Conservation (phyloP, 1,140 invertebrate species). For the Orchesella cincta region DNA sequence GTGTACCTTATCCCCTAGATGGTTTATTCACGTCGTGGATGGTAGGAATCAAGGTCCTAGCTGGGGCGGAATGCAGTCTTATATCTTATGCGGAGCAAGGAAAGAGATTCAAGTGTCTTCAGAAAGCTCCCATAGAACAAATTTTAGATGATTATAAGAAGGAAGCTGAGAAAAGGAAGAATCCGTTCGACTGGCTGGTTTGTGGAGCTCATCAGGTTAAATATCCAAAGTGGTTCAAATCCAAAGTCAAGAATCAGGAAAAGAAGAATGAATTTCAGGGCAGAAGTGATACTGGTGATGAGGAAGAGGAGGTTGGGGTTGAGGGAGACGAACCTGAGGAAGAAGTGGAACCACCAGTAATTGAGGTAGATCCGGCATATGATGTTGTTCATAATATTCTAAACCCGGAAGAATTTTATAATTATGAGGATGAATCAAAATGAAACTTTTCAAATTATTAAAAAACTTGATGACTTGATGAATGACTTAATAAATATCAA, state of each 20-base stretch:
- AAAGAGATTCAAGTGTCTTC: background rate
- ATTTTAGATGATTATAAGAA: background rate
- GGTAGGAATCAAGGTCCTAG: background rate
- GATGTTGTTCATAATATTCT: too few species aligned
- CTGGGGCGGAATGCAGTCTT: background rate
- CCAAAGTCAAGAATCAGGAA: too few species aligned
- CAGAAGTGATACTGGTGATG: background rate
- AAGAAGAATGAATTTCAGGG: background rate
- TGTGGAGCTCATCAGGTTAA: constrained; percentile 3
- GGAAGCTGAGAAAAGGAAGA: background rate
- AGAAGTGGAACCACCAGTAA: too few species aligned
- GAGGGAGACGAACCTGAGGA: background rate
- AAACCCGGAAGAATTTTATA: background rate
- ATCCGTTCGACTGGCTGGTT: background rate
- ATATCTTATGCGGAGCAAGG: background rate
- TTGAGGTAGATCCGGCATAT: too few species aligned
- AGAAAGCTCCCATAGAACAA: background rate
- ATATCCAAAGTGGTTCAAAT: background rate
- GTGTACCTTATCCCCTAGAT: background rate
- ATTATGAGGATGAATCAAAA: background rate
- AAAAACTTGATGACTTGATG: too few species aligned
- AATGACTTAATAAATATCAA: too few species aligned
- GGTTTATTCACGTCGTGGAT: background rate
- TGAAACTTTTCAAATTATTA: too few species aligned
- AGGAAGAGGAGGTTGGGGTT: background rate